A percentile compares a stretch with the other conserved stretches of the same genome.
Conservation (phyloP, 2,797 vertebrate genomes). For the Enoplosus armatus region DNA sequence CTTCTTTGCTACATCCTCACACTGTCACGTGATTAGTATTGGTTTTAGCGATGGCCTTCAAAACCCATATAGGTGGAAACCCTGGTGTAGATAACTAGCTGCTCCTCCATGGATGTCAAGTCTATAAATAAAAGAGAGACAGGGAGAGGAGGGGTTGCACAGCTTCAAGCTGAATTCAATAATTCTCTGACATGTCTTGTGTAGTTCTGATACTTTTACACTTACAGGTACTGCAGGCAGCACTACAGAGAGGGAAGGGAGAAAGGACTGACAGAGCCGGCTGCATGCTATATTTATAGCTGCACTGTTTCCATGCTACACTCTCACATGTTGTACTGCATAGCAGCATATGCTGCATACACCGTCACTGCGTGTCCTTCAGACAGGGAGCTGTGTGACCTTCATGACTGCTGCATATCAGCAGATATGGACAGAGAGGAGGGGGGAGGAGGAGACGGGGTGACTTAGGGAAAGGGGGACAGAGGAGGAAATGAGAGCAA, state of each 20-base stretch:
- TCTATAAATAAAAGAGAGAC: slow-evolving; percentile 52
- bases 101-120: slow-evolving; percentile 4
- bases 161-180: slow-evolving; percentile 43
- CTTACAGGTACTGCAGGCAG: slow-evolving; percentile 48
- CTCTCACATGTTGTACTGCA: slow-evolving; percentile 66
- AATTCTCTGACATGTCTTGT: slow-evolving; percentile 25
- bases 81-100: slow-evolving; percentile 15
- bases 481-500: slow-evolving; percentile 15
- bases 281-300: slow-evolving; percentile 73
- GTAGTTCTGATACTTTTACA: slow-evolving; percentile 16
- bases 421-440: slow-evolving; percentile 55
- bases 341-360: slow-evolving; percentile 63
- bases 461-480: slow-evolving; percentile 34
- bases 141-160: slow-evolving; percentile 1
- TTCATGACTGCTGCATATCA: slow-evolving; percentile 72
- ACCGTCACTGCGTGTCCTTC: slow-evolving; percentile 63
- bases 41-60: slow-evolving; percentile 25
- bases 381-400: slow-evolving; percentile 54
- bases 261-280: slow-evolving; percentile 15
- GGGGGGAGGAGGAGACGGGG: slow-evolving; percentile 43
- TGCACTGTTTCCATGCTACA: slow-evolving; percentile 65
- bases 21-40: neutral
- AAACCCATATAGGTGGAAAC: neutral
- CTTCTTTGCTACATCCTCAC: neutral
- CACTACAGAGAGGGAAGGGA: slow-evolving; percentile 18